phyloP scores from a whole-genome alignment of 2,888 invertebrate species.

The Megamerina dolium region DNA sequence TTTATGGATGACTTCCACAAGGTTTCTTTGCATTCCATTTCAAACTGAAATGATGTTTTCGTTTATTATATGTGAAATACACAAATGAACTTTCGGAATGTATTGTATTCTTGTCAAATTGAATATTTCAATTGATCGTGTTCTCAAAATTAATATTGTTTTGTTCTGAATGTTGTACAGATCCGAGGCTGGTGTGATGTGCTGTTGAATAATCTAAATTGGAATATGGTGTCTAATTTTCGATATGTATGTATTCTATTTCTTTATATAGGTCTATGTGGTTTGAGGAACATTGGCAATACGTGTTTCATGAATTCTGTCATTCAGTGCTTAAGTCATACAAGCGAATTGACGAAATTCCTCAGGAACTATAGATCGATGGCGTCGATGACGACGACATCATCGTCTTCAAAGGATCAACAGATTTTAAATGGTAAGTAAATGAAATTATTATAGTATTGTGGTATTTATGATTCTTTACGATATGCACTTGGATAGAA shows the following conservation, averaged over 20 bases:
- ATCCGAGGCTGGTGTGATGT: slow-evolving; percentile 18
- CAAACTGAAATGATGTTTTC: too few species aligned
- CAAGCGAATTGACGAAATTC: slow-evolving; percentile 47
- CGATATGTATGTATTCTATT: too few species aligned
- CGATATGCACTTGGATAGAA: slow-evolving; percentile 44
- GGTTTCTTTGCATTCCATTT: too few species aligned
- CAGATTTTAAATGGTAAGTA: slow-evolving; percentile 44
- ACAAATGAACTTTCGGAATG: too few species aligned
- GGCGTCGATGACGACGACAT: too few species aligned
- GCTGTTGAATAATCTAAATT: neutral
- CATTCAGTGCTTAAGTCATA: slow-evolving; percentile 50
- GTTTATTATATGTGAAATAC: too few species aligned
- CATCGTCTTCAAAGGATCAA: slow-evolving; percentile 46
- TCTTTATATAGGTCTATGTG: slow-evolving; percentile 68
- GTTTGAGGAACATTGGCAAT: slow-evolving; percentile 90
- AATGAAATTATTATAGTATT: neutral
- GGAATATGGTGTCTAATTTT: slow-evolving; percentile 2
- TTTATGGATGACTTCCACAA: too few species aligned
- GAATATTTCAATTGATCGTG: slow-evolving; percentile 8
- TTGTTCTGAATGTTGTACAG: slow-evolving; percentile 23
- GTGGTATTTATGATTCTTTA: neutral
- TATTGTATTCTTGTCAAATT: too few species aligned
- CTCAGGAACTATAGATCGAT: slow-evolving; percentile 39
- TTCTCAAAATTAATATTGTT: slow-evolving; percentile 14
- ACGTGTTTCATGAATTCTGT: slow-evolving; percentile 51